Evolutionary conservation across 2,113 vertebrate species (phyloP), one percentile per base, ranked within the genome.

Genomic region (Ciconia maguari): DNA sequence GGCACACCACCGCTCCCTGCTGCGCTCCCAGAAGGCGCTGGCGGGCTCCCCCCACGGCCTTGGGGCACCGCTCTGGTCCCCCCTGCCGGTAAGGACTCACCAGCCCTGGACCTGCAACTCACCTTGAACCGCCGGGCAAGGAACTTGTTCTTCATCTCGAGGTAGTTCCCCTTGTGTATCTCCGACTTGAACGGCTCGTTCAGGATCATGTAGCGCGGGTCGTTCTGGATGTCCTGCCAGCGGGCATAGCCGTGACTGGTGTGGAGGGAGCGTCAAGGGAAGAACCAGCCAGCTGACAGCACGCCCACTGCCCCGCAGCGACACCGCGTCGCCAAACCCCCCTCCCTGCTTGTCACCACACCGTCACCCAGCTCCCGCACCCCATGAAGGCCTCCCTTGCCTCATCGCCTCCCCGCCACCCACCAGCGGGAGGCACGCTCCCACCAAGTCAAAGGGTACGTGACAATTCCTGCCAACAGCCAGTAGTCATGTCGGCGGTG

Each of bases 81-180:
- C 46, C 27, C 36, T 13, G 16, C 24, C 7, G 0, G 6, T 9
- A 32, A 61, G 64, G 60, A 84, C 65, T 78, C 61, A 42, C 61
- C 70, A 74, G 80, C 76, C 90, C 90, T 62, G 79, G 65, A 48
- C 69, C 62, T 26, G 48, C 51, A 70, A 84, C 97, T 91, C 30
- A 94, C 99, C 99, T 99, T 99, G 97, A 99, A 99, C 75, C 99
- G 98, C 20, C 99, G 98, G 36, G 99, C 99, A 74, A 99, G 98
- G 98, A 99, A 99, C 96, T 99, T 99, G 98, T 99, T 99, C 97
- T 99, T 99, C 99, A 99, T 99, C 98, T 99, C 99, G 9, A 99
- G 97, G 96, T 99, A 99, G 98, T 99, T 99, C 60, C 99, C 99
- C 93, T 99, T 99, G 95, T 99, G 99, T 77, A 99, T 98, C 98